These are phyloP conservation scores for Saimiri boliviensis DNA, from an alignment of 2,113 vertebrate genomes.

Conservation along the genomic window DNA sequence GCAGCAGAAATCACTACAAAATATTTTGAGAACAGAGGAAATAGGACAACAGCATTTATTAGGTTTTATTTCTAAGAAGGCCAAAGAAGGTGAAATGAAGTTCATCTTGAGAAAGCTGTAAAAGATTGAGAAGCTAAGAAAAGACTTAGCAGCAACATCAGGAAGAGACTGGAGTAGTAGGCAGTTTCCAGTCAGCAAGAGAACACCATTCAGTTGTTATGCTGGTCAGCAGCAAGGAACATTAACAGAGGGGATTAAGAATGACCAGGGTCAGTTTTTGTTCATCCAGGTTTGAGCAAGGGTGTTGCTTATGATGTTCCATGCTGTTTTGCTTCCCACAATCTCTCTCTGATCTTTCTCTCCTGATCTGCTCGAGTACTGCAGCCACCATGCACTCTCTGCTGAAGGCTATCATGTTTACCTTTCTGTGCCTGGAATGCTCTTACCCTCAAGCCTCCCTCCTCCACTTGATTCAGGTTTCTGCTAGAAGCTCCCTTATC, in stretches of 20 bases:
- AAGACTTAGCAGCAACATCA: neutral
- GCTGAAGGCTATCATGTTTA: neutral
- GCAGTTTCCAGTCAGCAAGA: neutral
- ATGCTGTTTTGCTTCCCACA: neutral
- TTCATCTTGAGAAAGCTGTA: slow-evolving; percentile 31
- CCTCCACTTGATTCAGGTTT: neutral
- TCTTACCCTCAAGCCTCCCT: neutral
- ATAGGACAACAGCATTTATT: neutral
- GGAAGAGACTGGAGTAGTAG: neutral
- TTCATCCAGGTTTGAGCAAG: neutral
- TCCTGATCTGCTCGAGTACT: neutral
- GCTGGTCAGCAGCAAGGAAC: neutral
- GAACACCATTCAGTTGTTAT: neutral
- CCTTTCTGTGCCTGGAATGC: neutral
- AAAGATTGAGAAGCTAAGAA: neutral
- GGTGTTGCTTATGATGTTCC: neutral
- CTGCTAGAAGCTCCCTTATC: neutral
- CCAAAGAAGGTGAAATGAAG: slow-evolving; percentile 36
- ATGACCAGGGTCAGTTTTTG: neutral
- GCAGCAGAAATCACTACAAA: neutral
- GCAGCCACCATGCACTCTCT: neutral
- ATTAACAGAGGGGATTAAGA: neutral
- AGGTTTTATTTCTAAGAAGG: slow-evolving; percentile 31
- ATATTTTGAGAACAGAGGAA: slow-evolving; percentile 52
- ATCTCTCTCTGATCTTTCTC: neutral